These are phyloP conservation scores for Hiodon alosoides DNA, from an alignment of 2,113 vertebrate species.

Conservation along the genomic window DNA sequence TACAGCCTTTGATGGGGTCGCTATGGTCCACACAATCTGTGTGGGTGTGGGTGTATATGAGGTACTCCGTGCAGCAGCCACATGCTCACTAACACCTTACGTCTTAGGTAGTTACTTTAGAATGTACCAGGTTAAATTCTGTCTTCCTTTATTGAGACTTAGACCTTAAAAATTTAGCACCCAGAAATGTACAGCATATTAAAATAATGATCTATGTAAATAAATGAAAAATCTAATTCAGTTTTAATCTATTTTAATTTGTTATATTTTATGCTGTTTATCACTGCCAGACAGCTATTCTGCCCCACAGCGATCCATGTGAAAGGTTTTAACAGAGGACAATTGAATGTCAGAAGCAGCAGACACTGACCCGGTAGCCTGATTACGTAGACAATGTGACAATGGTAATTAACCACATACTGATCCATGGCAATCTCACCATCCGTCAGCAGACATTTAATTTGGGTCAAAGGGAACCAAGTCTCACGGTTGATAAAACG, in stretches of 20 bases:
- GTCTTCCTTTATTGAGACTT: no score
- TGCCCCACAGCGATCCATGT: conserved; percentile 40
- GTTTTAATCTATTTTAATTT: no score
- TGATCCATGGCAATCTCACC: conserved; percentile 46
- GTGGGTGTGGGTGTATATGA: no score
- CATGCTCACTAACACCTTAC: no score
- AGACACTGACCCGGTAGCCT: conserved; percentile 51
- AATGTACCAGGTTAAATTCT: no score
- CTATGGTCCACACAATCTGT: no score
- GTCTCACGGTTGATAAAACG: conserved; percentile 33
- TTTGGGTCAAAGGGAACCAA: conserved; percentile 35
- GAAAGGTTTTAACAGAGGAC: conserved; percentile 48
- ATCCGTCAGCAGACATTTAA: conserved; percentile 38
- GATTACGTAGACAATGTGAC: conserved; percentile 44
- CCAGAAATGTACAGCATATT: no score
- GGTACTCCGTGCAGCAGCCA: no score
- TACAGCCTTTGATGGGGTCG: not conserved
- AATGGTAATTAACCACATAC: conserved; percentile 47
- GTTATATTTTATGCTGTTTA: not conserved
- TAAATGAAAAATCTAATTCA: no score
- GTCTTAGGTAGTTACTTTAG: no score
- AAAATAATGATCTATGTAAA: no score
- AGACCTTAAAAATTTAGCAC: no score
- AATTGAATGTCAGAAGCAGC: conserved; percentile 47
- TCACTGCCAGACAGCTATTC: conserved; percentile 41